Evolutionary conservation across 2,113 vertebrate genomes (phyloP), one percentile per base, ranked within the genome.

Genomic region (Hydrolagus affinis): DNA sequence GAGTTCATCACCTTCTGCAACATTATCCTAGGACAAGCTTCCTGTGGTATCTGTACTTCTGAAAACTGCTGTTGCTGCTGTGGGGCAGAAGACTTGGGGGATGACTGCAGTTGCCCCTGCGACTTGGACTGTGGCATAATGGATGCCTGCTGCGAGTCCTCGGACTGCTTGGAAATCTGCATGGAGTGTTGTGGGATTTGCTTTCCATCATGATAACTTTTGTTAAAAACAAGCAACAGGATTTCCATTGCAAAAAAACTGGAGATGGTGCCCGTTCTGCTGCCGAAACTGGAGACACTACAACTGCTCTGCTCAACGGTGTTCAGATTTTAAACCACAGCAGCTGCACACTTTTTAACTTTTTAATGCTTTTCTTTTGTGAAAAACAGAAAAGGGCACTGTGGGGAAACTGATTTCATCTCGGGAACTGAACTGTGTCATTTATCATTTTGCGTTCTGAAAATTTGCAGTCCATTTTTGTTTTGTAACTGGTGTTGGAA

Each of bases 151-250:
- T 99, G 97, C 90, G 96, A 99, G 91, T 98, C 97, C 23, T 95
- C 97, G 11, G 98, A 99, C 91, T 99, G 97, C 89, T 92, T 99
- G 92, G 98, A 99, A 92, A 98, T 99, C 92, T 99, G 98, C 88
- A 99, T 99, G 97, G 98, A 99, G 91, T 99, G 97, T 92, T 99
- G 98, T 86, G 98, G 97, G 66, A 98, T 99, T 92, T 99, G 98
- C 90, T 99, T 99, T 90, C 98, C 97, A 62, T 97, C 97, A 85
- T 99, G 93, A 93, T 91, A 85, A 88, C 87, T 90, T 93, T 89
- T 87, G 3, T 70, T 70, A 23, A 23, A 70, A 21, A 17, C 28
- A 70, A 44, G 64, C 8, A 72, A 15, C 69, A 23, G 56, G 4
- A 71, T 0, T 59, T 71, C 25, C 71, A 72, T 21, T 60, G 44